phyloP scores from a whole-genome alignment of 2,113 vertebrate genomes.

The Alligator mississippiensis region DNA sequence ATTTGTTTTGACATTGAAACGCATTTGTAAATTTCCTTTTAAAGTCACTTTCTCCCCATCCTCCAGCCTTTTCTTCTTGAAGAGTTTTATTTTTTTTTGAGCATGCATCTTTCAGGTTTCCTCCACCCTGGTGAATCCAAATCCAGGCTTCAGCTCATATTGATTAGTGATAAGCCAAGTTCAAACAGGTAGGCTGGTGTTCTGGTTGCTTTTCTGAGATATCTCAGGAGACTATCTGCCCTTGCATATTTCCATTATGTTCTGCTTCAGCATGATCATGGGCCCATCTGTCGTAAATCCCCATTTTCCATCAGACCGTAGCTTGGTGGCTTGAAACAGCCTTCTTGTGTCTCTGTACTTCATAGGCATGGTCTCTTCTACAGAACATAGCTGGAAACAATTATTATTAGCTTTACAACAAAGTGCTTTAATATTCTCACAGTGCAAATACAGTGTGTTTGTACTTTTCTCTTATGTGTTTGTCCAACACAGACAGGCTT shows the following conservation, averaged over 20 bases:
- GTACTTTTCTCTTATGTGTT: background rate
- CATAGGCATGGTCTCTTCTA: background rate
- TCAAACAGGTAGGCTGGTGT: background rate
- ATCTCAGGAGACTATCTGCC: constrained; percentile 3
- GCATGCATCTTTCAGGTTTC: background rate
- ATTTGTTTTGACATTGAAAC: constrained; percentile 13
- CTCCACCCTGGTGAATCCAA: background rate
- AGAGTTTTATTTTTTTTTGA: background rate
- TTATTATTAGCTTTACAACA: background rate
- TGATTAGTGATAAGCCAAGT: background rate
- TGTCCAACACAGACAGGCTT: background rate
- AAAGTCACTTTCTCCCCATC: background rate
- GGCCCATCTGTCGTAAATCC: background rate
- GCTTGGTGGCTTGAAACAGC: constrained; percentile 37
- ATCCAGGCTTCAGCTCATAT: background rate
- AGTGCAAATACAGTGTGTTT: background rate
- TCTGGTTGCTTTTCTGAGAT: background rate
- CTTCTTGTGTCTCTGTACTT: background rate
- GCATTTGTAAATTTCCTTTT: background rate
- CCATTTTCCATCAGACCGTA: background rate
- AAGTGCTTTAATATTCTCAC: background rate
- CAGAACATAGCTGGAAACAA: background rate
- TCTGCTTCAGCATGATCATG: background rate
- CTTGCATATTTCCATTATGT: background rate
- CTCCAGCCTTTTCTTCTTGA: background rate